Evolutionary conservation across 1,140 invertebrate genomes (phyloP).

Genomic region (Rhagoletis pomonella): DNA sequence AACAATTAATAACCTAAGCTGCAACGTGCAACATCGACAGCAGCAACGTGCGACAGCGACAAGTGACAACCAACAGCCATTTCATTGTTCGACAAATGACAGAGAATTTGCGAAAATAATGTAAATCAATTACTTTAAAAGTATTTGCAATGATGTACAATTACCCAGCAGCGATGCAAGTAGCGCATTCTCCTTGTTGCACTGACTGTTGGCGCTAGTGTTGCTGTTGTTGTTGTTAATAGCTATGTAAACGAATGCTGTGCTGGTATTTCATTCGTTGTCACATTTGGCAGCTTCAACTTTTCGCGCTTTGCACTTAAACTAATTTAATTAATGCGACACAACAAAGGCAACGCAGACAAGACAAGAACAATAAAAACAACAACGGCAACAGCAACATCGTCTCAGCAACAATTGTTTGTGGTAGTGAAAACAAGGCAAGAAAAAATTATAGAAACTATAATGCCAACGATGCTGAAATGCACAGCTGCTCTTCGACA

Average conservation of each 20-base stretch:
- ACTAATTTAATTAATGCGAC: constrained; percentile 52
- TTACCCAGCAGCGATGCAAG: not conserved
- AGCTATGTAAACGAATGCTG: not conserved
- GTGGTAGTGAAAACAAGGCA: not conserved
- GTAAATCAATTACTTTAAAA: constrained; percentile 50
- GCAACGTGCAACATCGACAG: not conserved
- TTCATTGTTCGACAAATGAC: constrained; percentile 40
- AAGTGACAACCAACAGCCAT: not conserved
- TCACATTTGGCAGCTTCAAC: constrained; percentile 42
- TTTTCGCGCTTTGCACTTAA: constrained; percentile 46
- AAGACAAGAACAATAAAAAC: not conserved
- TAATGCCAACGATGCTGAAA: not conserved
- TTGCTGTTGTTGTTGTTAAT: not conserved
- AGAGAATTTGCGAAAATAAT: constrained; percentile 40
- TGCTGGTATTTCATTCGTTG: constrained; percentile 4
- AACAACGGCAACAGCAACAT: not conserved
- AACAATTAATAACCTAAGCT: constrained; percentile 12
- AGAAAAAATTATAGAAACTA: not conserved
- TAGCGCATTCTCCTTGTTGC: not conserved
- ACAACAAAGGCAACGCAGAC: not conserved
- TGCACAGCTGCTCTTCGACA: not conserved
- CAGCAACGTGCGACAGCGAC: not conserved
- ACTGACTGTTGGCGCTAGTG: not conserved
- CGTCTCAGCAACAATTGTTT: not conserved
- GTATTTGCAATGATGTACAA: constrained; percentile 48